Evolutionary conservation across 2,888 invertebrate species (phyloP).

Genomic region (Brachyptera putata): DNA sequence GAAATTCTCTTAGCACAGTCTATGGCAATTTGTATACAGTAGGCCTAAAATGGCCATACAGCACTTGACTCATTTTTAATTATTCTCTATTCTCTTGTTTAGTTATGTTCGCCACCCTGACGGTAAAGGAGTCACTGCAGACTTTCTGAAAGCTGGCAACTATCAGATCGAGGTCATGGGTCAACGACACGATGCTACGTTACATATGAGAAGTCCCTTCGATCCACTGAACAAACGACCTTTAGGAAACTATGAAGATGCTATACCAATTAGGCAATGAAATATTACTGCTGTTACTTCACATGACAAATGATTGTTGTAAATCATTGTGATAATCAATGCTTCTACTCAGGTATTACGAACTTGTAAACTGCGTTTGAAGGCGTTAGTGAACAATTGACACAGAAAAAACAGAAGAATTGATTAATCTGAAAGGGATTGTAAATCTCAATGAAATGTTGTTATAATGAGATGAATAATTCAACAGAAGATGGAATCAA

Average conservation of each 20-base stretch:
- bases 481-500: no score
- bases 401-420: no score
- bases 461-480: no score
- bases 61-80: no score
- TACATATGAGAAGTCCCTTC: constrained; percentile 73
- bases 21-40: no score
- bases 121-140: constrained; percentile 58
- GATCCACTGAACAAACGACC: constrained; percentile 73
- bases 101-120: constrained; percentile 57
- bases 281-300: no score
- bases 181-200: constrained; percentile 61
- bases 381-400: background rate
- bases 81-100: no score
- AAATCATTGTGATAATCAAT: background rate
- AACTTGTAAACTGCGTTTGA: no score
- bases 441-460: no score
- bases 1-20: no score
- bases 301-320: background rate
- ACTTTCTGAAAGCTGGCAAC: constrained; percentile 63
- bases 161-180: constrained; percentile 82
- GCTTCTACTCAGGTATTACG: constrained; percentile 3
- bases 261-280: constrained; percentile 26
- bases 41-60: no score
- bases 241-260: constrained; percentile 53
- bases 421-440: no score